A percentile compares a stretch with the other conserved stretches of the same genome.
Conservation (phyloP, 2,888 invertebrate genomes). For the Agapetus fuscipes region DNA sequence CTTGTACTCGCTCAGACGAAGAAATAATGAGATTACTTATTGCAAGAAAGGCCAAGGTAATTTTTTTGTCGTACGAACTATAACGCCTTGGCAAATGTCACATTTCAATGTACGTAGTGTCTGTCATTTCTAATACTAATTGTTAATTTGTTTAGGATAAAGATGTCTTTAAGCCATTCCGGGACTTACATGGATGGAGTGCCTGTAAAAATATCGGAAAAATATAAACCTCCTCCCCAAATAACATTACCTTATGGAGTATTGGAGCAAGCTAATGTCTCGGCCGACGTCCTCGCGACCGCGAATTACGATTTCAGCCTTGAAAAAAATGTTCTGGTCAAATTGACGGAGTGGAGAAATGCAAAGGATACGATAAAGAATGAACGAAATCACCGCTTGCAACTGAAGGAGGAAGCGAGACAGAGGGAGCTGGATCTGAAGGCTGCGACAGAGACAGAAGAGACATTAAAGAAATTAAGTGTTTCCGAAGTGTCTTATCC, state of each 20-base stretch:
- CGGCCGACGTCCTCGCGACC: conserved; percentile 34
- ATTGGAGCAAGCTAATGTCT: conserved; percentile 31
- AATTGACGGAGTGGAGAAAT: conserved; percentile 61
- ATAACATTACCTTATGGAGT: conserved; percentile 45
- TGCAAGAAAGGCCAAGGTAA: conserved; percentile 10
- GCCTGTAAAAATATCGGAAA: conserved; percentile 81
- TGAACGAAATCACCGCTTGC: conserved; percentile 50
- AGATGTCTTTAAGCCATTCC: conserved; percentile 14
- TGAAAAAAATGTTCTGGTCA: conserved; percentile 61
- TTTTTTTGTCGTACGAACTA: too few species aligned
- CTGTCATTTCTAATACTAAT: conserved; percentile 2
- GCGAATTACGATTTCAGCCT: conserved; percentile 60
- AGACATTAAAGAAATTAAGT: conserved; percentile 45
- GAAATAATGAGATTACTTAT: conserved; percentile 13
- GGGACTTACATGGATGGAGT: conserved; percentile 60
- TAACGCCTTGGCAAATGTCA: too few species aligned
- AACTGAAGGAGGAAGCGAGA: conserved; percentile 47
- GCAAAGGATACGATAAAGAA: conserved; percentile 53
- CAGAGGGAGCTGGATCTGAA: conserved; percentile 45
- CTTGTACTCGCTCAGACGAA: not conserved
- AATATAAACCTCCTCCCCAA: conserved; percentile 68
- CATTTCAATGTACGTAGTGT: too few species aligned
- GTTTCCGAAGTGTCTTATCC: conserved; percentile 51
- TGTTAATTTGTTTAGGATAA: conserved; percentile 7
- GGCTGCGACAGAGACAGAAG: conserved; percentile 42